Base-by-base conservation (phyloP, 2,888 invertebrate genomes). In the Cerceris rybyensis region DNA sequence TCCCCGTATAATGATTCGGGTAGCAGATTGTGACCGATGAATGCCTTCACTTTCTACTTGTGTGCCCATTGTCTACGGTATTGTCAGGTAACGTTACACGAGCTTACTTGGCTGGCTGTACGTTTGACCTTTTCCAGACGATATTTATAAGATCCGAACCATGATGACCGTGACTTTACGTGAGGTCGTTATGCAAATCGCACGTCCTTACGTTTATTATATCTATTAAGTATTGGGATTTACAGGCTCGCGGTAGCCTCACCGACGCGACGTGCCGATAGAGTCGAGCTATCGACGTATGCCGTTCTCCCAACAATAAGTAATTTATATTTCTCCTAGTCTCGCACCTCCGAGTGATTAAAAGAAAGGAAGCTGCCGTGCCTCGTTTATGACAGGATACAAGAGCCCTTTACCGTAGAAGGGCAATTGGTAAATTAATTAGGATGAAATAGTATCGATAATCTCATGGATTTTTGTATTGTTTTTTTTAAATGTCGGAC, bases 181-280 rank as follows among this genome's bases (percentile, higher is more conserved):
- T 76, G 76, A 84, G 84, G 82, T 78, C 82, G 70, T 76, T 78
- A 82, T 80, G 84, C 70, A 78, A 80, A 84, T 82, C 61, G 50
- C 52, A 43, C 64, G 75, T 14, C 75, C 80, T 75, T 78, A 71
- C 68, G n/a, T 82, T 82, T 82, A 68, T 82, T 68, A 65, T 69
- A 50, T 63, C 77, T 64, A 52, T 61, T 80, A 72, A 69, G 42
- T 52, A 66, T 75, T 43, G 64, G 50, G 68, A 43, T 61, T 69
- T 66, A 70, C 55, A 42, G 46, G 61, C 64, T 46, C 58, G 11
- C 64, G 52, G 72, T 68, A 66, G 63, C 63, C 49, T 54, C 75
- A 28, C 14, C n/a, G 57, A 8, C 55, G 49, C n/a, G 57, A 8
- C 55, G 49, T 46, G 49, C 60, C 17, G 28, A 42, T 14, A 7